Conservation (phyloP, 2,797 vertebrate species). For the Typhlichthys eigenmanni region DNA sequence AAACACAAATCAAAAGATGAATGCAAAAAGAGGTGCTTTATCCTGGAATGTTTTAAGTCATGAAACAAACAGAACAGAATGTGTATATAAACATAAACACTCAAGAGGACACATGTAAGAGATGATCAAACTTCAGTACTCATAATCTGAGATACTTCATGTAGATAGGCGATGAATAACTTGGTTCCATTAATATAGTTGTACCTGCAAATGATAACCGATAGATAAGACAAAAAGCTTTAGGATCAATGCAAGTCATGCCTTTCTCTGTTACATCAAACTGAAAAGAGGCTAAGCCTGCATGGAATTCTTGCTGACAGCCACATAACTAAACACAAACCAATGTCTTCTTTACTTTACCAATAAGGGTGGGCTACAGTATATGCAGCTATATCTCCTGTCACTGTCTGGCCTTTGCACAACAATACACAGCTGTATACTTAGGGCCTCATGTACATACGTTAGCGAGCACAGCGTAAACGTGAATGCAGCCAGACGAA, state of each 20-base stretch:
- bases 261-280: too few relatives aligned
- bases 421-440: too few relatives aligned
- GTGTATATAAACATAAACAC: neutral
- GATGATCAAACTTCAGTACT: slow-evolving; percentile 49
- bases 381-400: too few relatives aligned
- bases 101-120: neutral
- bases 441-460: too few relatives aligned
- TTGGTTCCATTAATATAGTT: slow-evolving; percentile 92
- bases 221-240: neutral
- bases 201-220: slow-evolving; percentile 67
- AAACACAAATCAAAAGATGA: slow-evolving; percentile 28
- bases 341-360: too few relatives aligned
- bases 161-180: slow-evolving; percentile 80
- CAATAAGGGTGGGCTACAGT: too few relatives aligned
- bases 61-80: neutral
- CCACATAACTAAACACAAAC: too few relatives aligned
- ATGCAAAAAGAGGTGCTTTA: slow-evolving; percentile 6
- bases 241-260: neutral
- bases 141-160: slow-evolving; percentile 74
- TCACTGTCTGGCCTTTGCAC: too few relatives aligned
- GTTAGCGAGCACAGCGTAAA: too few relatives aligned
- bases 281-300: too few relatives aligned
- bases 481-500: too few relatives aligned
- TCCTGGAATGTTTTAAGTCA: neutral
- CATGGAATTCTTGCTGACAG: too few relatives aligned